These are phyloP conservation scores for Agapostemon virescens DNA, from an alignment of 2,888 invertebrate species.

Conservation along the genomic window DNA sequence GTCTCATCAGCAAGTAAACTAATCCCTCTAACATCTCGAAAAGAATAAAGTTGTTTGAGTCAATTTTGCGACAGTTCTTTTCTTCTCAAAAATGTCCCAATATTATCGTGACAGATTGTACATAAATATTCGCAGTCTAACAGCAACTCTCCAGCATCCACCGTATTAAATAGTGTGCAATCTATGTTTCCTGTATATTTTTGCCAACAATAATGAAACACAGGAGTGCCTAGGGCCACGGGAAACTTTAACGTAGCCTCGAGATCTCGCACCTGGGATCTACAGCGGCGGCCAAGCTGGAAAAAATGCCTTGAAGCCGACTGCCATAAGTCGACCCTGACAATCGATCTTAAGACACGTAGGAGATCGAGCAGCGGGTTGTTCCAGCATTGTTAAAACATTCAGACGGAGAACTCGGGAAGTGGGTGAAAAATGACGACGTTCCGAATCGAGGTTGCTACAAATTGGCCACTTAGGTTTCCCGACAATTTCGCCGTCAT, in stretches of 20 bases:
- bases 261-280: not conserved
- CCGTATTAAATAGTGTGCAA: not conserved
- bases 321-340: not conserved
- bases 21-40: no score
- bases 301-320: slow-evolving; percentile 2
- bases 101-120: no score
- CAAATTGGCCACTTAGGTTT: slow-evolving; percentile 59
- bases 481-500: slow-evolving; percentile 49
- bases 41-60: no score
- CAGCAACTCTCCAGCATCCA: not conserved
- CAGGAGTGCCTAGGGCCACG: not conserved
- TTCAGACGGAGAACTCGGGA: slow-evolving; percentile 40
- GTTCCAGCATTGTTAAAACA: slow-evolving; percentile 48
- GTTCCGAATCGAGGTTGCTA: slow-evolving; percentile 43
- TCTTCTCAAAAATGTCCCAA: no score
- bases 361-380: slow-evolving; percentile 1
- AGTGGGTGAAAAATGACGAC: slow-evolving; percentile 52
- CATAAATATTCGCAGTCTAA: not conserved
- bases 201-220: not conserved
- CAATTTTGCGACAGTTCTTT: no score
- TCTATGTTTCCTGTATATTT: not conserved
- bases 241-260: not conserved
- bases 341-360: slow-evolving; percentile 11
- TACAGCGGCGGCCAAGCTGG: not conserved
- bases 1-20: no score